Conservation (phyloP, 2,113 vertebrate species). For the Thermophis baileyi region DNA sequence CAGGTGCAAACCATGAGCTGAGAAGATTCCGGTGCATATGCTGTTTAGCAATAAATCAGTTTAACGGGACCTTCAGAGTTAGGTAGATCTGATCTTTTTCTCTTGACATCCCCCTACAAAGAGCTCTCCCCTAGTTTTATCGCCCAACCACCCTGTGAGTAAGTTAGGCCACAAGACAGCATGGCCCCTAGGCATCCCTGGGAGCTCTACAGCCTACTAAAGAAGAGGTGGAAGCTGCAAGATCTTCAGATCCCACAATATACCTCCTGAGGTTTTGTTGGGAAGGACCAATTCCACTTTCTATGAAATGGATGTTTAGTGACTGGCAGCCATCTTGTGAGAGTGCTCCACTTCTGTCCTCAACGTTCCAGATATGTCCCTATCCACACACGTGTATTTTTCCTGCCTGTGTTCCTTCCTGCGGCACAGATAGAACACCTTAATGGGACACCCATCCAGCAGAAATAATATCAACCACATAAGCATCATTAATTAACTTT, state of each 20-base stretch:
- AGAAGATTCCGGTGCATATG: not conserved
- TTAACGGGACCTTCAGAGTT: not conserved
- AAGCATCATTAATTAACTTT: not conserved
- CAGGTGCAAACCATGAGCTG: not conserved
- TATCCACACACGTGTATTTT: not conserved
- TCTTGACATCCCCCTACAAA: not conserved
- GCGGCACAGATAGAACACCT: too few species aligned
- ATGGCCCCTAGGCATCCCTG: not conserved
- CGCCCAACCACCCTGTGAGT: not conserved
- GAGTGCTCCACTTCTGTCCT: not conserved
- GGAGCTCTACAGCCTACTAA: not conserved
- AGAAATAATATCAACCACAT: too few species aligned
- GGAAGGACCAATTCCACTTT: not conserved
- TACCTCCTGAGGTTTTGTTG: not conserved
- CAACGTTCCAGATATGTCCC: not conserved
- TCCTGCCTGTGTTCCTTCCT: not conserved
- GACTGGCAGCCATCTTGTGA: not conserved
- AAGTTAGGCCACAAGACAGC: not conserved
- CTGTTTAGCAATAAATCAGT: not conserved
- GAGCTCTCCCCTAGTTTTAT: not conserved
- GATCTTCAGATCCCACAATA: not conserved
- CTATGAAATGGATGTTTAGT: not conserved
- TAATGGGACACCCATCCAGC: not conserved
- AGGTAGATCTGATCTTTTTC: not conserved
- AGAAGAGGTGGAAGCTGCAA: not conserved